phyloP scores from a whole-genome alignment of 2,113 vertebrate species.

The Turnix velox region DNA sequence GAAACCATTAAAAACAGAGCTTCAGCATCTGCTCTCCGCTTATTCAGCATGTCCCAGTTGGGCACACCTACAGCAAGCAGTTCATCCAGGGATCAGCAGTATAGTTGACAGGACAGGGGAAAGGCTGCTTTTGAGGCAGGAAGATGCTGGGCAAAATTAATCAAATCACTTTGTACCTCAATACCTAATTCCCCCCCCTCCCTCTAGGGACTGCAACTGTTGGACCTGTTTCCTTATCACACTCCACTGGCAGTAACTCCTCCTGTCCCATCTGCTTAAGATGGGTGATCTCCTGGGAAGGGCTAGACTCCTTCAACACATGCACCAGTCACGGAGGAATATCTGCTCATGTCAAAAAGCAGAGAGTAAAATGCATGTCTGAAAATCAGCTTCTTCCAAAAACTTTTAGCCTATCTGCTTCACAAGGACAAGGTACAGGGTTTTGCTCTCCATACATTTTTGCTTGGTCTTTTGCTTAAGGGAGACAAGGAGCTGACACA shows the following conservation, averaged over 20 bases:
- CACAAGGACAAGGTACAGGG: not conserved
- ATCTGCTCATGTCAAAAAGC: not conserved
- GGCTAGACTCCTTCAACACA: not conserved
- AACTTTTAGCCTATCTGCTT: accelerated
- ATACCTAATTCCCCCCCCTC: not conserved
- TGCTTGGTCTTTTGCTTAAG: not conserved
- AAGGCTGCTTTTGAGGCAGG: not conserved
- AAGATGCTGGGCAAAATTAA: not conserved
- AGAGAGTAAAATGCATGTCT: not conserved
- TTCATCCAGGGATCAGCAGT: not conserved
- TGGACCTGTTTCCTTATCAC: not conserved
- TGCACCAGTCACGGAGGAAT: not conserved
- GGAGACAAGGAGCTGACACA: not conserved
- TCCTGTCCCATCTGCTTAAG: not conserved
- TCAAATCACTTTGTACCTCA: not conserved
- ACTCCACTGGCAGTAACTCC: not conserved
- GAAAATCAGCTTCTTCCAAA: not conserved
- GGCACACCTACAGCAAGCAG: not conserved
- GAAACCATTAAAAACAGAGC: not conserved
- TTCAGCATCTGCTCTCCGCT: not conserved
- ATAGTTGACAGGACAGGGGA: not conserved
- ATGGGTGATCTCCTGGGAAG: not conserved
- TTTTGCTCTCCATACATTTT: not conserved
- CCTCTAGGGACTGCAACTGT: not conserved
- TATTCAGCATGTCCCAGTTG: not conserved